A percentile compares a stretch with the other conserved stretches of the same genome.
Evolutionary conservation across 2,888 invertebrate species (phyloP).

Genomic region (Anoplius nigerrimus): DNA sequence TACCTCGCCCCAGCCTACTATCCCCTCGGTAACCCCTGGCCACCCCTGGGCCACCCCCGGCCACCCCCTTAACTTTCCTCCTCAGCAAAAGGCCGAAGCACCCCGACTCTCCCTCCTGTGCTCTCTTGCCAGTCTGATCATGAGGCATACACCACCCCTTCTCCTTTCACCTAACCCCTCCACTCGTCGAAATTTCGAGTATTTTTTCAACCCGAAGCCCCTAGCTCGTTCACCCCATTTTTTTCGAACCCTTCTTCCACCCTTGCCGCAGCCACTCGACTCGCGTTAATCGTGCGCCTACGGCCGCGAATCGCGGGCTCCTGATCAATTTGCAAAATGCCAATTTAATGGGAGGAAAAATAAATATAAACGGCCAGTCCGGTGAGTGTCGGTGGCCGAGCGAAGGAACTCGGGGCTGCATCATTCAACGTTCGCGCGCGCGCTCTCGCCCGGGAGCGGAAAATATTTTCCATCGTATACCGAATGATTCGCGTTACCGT

Average conservation of each 20-base stretch:
- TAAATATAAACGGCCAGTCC: too few relatives aligned
- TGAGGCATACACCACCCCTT: constrained; percentile 10
- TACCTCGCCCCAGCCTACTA: constrained; percentile 29
- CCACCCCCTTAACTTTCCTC: too few relatives aligned
- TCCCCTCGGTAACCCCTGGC: constrained; percentile 21
- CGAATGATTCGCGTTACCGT: too few relatives aligned
- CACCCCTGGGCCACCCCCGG: too few relatives aligned
- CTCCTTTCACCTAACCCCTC: constrained; percentile 6
- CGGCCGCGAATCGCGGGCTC: neutral
- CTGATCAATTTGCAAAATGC: neutral
- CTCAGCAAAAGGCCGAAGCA: too few relatives aligned
- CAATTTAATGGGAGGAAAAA: neutral
- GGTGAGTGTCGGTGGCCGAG: too few relatives aligned
- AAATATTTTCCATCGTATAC: too few relatives aligned
- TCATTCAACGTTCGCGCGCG: constrained; percentile 13
- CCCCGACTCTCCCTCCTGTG: constrained; percentile 1
- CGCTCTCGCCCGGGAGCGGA: neutral
- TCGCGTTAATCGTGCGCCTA: neutral
- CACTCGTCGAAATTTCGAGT: constrained; percentile 1
- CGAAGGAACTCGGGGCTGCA: too few relatives aligned
- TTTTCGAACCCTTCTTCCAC: neutral
- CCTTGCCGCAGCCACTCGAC: too few relatives aligned
- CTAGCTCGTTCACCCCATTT: neutral
- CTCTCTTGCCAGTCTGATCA: constrained; percentile 32
- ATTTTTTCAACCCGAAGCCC: neutral